These are phyloP conservation scores for Mirza zaza DNA, from an alignment of 2,113 vertebrate genomes.

Conservation along the genomic window DNA sequence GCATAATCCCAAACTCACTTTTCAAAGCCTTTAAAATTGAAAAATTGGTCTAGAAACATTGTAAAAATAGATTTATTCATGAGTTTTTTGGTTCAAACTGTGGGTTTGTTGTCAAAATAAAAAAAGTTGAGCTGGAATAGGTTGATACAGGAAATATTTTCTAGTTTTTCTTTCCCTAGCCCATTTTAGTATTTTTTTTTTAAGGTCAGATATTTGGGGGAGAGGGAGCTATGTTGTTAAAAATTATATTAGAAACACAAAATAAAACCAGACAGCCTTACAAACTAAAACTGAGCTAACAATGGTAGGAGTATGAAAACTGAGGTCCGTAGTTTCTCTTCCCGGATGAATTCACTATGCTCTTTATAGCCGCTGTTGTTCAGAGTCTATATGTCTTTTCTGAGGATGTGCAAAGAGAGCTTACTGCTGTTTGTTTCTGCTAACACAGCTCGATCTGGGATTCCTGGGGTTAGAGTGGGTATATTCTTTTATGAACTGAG, in stretches of 20 bases:
- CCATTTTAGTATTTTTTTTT: not conserved
- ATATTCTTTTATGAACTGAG: constrained; percentile 52
- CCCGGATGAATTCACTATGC: not conserved
- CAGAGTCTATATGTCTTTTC: not conserved
- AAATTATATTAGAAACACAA: not conserved
- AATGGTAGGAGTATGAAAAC: not conserved
- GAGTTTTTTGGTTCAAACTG: not conserved
- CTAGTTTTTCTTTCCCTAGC: not conserved
- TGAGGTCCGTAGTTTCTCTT: not conserved
- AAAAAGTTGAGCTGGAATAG: not conserved
- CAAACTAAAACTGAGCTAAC: not conserved
- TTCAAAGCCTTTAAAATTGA: constrained; percentile 3
- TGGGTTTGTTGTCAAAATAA: constrained; percentile 47
- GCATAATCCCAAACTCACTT: not conserved
- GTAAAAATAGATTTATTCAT: constrained; percentile 41
- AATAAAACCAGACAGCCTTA: not conserved
- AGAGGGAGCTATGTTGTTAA: not conserved
- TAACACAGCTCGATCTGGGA: not conserved
- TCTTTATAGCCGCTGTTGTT: not conserved
- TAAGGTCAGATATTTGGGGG: not conserved
- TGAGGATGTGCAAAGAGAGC: not conserved
- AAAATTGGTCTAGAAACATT: not conserved
- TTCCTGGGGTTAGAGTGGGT: not conserved
- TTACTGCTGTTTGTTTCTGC: not conserved
- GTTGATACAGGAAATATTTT: not conserved